A percentile compares a stretch with the other conserved stretches of the same genome.
Evolutionary conservation across 37 sponge, comb jelly and placozoan genomes (phyloP).

Genomic region (Spongia lamella): DNA sequence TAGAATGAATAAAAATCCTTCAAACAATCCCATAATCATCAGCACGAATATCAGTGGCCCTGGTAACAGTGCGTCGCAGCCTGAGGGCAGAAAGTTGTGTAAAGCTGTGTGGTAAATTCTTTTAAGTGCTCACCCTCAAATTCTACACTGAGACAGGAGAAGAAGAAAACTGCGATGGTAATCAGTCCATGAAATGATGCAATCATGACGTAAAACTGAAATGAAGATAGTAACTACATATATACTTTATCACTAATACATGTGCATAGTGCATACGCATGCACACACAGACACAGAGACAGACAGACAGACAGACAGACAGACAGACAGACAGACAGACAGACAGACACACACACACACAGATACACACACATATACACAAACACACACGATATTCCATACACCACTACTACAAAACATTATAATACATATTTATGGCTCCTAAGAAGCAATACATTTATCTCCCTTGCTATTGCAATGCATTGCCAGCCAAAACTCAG

Average conservation of each 20-base stretch:
- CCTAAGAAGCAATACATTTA: neutral
- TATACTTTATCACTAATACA: too few species aligned
- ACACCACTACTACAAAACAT: neutral
- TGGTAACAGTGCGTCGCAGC: conserved; percentile 84
- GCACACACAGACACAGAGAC: neutral
- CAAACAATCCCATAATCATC: conserved; percentile 84
- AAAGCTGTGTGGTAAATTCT: neutral
- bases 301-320: neutral
- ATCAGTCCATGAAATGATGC: conserved; percentile 73
- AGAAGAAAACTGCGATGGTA: conserved; percentile 65
- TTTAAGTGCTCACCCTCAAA: conserved; percentile 44
- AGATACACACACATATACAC: neutral
- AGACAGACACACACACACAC: neutral
- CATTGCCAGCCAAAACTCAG: too few species aligned
- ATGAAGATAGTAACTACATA: neutral
- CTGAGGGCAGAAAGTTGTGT: conserved; percentile 11
- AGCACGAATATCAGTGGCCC: conserved; percentile 85
- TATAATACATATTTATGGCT: neutral
- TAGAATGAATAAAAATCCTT: conserved; percentile 92
- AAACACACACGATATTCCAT: neutral
- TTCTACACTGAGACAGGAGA: conserved; percentile 56
- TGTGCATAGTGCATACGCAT: neutral
- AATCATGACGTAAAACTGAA: conserved; percentile 76
- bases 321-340: neutral
- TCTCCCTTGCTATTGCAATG: neutral